Base-by-base conservation (phyloP, 2,797 vertebrate genomes). In the Catamblyrhynchus diadema region DNA sequence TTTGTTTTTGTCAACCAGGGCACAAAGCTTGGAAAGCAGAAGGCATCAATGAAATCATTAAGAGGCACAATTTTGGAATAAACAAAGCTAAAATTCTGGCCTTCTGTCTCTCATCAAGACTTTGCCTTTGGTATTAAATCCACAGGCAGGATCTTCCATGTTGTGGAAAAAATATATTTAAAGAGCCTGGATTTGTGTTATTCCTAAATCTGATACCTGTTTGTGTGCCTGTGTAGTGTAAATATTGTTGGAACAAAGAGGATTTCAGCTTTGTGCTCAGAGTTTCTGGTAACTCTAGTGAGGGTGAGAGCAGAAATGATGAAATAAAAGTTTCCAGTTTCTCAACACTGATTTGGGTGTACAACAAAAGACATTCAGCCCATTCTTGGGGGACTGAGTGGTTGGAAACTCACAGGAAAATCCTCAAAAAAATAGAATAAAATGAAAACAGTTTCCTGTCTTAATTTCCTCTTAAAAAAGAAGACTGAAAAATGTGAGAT, bases 91-190 rank as follows among this genome's bases (percentile, higher is more conserved):
- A 85, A 86, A 85, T 35, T 50, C 74, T 88, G 70, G 66, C 81
- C 95, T 79, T 92, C 83, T 66, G 66, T 81, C 41, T 67, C 24
- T 53, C 87, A 86, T 42, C 25, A 13, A 56, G 71, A 51, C 57
- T 33, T 80, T 41, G 7, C 16, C 41, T 41, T 42, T 94, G 72
- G 81, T 73, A 84, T 94, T 74, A 71, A 95, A 94, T 90, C 95
- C 94, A 89, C 72, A 87, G 64, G 85, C 74, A 86, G 90, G 85
- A 78, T 67, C 64, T 85, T 94, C 77, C 94, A 66, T 69, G 8
- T 77, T 81, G 91, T 83, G 47, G n/a, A 61, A 70, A 10, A 10
- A 48, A 71, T 4, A 13, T 4, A 53, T 57, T n/a, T 24, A 21
- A 45, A 51, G 39, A 32, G 50, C 14, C n/a, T 17, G 24, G 35